A percentile compares a stretch with the other conserved stretches of the same genome.
These are phyloP conservation scores for Salvelinus sp. DNA, from an alignment of 2,113 vertebrate genomes.

Conservation along the genomic window DNA sequence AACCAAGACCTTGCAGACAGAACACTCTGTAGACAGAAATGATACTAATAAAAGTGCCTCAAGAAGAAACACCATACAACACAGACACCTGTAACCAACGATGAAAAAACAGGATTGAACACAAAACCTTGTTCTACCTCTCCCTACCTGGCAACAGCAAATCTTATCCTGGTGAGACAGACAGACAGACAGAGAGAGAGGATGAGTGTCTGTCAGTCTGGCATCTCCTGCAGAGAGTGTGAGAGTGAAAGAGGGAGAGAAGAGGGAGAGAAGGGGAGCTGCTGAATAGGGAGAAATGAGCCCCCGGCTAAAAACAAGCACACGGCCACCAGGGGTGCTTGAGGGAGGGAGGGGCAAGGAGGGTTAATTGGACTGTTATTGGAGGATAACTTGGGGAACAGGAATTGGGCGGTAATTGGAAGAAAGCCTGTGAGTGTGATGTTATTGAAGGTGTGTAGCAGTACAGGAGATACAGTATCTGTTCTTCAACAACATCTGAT, in stretches of 20 bases:
- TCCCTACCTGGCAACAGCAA: neutral
- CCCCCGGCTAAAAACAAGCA: constrained; percentile 35
- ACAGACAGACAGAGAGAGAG: neutral
- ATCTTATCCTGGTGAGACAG: neutral
- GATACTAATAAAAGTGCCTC: neutral
- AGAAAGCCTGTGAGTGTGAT: constrained; percentile 9
- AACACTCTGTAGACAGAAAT: neutral
- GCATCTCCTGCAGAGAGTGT: constrained; percentile 9
- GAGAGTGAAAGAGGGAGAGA: constrained; percentile 1
- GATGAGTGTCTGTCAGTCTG: neutral
- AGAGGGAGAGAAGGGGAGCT: neutral
- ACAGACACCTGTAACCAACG: neutral
- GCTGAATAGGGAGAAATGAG: constrained; percentile 40
- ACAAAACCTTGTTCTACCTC: neutral
- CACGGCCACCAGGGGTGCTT: constrained; percentile 2
- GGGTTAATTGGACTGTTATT: constrained; percentile 29
- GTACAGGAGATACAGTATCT: neutral
- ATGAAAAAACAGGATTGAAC: neutral
- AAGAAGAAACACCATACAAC: neutral
- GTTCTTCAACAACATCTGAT: no score
- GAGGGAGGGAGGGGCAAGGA: neutral
- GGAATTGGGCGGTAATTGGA: constrained; percentile 9
- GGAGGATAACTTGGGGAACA: neutral
- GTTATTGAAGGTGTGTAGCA: neutral
- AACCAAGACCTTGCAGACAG: no score